Conservation (phyloP, 2,888 invertebrate genomes). For the Nomada fucata region DNA sequence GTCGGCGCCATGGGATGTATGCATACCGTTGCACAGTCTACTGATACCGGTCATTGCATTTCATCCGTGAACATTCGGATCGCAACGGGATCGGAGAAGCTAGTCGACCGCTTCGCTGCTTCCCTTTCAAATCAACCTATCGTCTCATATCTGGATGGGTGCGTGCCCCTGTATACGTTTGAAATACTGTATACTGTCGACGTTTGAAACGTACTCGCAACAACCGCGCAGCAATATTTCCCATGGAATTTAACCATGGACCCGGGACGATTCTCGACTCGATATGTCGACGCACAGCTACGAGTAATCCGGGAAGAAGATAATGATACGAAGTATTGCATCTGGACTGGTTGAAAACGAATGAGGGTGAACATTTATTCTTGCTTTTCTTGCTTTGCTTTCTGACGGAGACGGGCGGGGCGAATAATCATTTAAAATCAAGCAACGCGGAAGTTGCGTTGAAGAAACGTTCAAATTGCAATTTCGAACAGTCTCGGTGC, state of each 20-base stretch:
- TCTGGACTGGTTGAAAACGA: neutral
- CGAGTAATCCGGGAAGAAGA: slow-evolving; percentile 54
- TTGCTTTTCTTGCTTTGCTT: too few species aligned
- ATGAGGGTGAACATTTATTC: too few species aligned
- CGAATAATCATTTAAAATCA: too few species aligned
- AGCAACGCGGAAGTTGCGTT: too few species aligned
- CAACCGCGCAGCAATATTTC: slow-evolving; percentile 44
- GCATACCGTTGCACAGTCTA: slow-evolving; percentile 55
- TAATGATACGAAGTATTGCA: slow-evolving; percentile 32
- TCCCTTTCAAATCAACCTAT: slow-evolving; percentile 43
- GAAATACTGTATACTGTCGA: neutral
- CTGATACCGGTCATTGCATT: slow-evolving; percentile 74
- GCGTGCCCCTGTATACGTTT: slow-evolving; percentile 4
- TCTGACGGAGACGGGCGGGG: too few species aligned
- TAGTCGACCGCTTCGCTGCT: slow-evolving; percentile 31
- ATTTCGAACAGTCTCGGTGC: too few species aligned
- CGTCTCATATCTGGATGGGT: slow-evolving; percentile 27
- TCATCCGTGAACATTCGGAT: slow-evolving; percentile 70
- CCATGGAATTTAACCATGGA: slow-evolving; percentile 37
- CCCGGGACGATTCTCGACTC: slow-evolving; percentile 45
- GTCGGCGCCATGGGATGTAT: slow-evolving; percentile 42
- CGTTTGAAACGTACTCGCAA: slow-evolving; percentile 11
- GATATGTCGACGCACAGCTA: slow-evolving; percentile 42
- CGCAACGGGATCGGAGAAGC: slow-evolving; percentile 14
- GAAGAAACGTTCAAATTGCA: too few species aligned